Evolutionary conservation across 2,888 invertebrate genomes (phyloP).

Genomic region (Aleiodes testaceus): DNA sequence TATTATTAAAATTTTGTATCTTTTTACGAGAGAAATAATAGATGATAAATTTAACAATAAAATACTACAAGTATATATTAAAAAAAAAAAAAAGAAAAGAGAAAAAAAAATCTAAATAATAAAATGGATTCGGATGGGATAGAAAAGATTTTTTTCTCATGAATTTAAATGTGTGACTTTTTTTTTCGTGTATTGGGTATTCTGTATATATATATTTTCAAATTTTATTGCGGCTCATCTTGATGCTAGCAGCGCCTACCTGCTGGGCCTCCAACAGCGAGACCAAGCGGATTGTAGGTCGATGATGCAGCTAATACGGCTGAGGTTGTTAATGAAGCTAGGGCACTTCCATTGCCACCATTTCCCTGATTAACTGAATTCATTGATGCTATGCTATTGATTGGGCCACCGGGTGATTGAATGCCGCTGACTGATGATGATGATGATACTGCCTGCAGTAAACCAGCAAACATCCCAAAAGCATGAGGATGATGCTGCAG

Average conservation of each 20-base stretch:
- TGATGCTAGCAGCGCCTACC: constrained; percentile 77
- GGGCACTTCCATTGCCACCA: constrained; percentile 69
- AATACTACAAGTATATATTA: constrained; percentile 5
- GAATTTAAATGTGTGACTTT: constrained; percentile 23
- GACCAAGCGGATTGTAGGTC: constrained; percentile 90
- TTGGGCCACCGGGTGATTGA: constrained; percentile 58
- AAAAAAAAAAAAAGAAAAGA: not conserved
- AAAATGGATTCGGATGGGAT: constrained; percentile 39
- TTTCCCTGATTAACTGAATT: constrained; percentile 76
- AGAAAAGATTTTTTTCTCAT: constrained; percentile 59
- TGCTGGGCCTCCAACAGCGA: constrained; percentile 85
- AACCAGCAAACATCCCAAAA: constrained; percentile 72
- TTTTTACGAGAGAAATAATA: constrained; percentile 54
- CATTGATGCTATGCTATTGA: constrained; percentile 75
- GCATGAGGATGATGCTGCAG: constrained; percentile 62
- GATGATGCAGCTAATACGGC: constrained; percentile 73
- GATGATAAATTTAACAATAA: constrained; percentile 29
- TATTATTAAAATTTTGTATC: constrained; percentile 43
- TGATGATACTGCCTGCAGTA: constrained; percentile 69
- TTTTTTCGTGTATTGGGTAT: constrained; percentile 61
- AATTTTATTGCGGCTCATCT: constrained; percentile 69
- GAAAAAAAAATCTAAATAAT: constrained; percentile 1
- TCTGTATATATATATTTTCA: too few relatives aligned
- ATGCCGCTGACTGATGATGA: constrained; percentile 51
- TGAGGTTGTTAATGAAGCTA: constrained; percentile 70